Evolutionary conservation across 2,113 vertebrate genomes (phyloP).

Genomic region (Heliornis fulica): DNA sequence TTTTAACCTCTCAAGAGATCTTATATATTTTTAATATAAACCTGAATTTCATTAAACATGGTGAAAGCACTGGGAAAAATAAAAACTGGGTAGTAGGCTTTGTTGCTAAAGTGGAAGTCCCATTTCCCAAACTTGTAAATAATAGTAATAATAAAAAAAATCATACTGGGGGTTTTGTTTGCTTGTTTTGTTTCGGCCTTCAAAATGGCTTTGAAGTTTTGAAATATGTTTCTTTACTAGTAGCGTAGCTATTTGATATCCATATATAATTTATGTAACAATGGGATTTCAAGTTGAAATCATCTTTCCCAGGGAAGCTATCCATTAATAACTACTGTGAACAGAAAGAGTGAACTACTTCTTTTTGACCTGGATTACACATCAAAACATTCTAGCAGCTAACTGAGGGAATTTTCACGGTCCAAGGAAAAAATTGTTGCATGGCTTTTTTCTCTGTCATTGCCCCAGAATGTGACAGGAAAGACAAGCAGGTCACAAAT

Average conservation of each 20-base stretch:
- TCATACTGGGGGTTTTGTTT: background rate
- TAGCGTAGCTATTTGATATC: background rate
- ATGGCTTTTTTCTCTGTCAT: background rate
- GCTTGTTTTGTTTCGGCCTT: background rate
- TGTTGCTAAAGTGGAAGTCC: background rate
- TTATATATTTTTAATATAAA: background rate
- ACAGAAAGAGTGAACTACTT: background rate
- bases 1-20: background rate
- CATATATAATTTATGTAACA: background rate
- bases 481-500: background rate
- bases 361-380: background rate
- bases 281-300: background rate
- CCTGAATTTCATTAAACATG: background rate
- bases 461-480: background rate
- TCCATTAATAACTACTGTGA: background rate
- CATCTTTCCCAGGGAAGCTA: background rate
- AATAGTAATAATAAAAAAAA: background rate
- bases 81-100: background rate
- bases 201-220: background rate
- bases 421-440: background rate
- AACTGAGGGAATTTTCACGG: background rate
- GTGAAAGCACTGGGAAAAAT: background rate
- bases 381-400: background rate
- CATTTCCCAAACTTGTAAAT: background rate
- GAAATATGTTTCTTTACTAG: background rate